These are phyloP conservation scores for Eustalomyia histrio DNA, from an alignment of 2,888 invertebrate genomes.

Conservation along the genomic window DNA sequence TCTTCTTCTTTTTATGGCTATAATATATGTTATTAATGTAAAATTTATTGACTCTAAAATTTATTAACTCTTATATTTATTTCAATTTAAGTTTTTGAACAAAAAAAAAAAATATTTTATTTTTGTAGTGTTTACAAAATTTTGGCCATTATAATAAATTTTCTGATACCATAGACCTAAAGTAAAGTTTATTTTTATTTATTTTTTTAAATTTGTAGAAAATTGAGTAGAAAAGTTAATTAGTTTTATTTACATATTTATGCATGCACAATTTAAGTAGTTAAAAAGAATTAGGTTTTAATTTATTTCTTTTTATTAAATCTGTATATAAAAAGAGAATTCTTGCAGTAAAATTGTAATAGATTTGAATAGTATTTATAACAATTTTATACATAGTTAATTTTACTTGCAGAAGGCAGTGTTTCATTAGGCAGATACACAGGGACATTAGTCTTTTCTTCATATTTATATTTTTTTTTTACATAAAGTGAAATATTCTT, in stretches of 20 bases:
- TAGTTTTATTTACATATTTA: neutral
- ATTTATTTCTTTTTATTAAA: neutral
- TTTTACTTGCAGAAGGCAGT: no score
- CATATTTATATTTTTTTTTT: no score
- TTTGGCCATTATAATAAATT: neutral
- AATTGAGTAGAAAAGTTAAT: neutral
- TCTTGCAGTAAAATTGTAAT: no score
- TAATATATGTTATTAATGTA: no score
- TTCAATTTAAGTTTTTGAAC: neutral
- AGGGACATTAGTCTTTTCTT: no score
- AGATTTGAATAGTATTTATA: no score
- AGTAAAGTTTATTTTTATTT: neutral
- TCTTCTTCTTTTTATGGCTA: no score
- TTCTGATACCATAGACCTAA: neutral
- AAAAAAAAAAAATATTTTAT: no score
- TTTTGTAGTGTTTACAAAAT: neutral
- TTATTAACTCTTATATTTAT: neutral
- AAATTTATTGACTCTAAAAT: neutral
- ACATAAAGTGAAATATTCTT: no score
- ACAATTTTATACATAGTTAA: no score
- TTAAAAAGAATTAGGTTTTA: neutral
- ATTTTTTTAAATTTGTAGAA: neutral
- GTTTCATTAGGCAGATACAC: no score
- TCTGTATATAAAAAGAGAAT: no score
- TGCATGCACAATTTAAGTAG: conserved; percentile 11